A percentile compares a stretch with the other conserved stretches of the same genome.
Evolutionary conservation across 2,113 vertebrate species (phyloP).

Genomic region (Ptilonorhynchus violaceus): DNA sequence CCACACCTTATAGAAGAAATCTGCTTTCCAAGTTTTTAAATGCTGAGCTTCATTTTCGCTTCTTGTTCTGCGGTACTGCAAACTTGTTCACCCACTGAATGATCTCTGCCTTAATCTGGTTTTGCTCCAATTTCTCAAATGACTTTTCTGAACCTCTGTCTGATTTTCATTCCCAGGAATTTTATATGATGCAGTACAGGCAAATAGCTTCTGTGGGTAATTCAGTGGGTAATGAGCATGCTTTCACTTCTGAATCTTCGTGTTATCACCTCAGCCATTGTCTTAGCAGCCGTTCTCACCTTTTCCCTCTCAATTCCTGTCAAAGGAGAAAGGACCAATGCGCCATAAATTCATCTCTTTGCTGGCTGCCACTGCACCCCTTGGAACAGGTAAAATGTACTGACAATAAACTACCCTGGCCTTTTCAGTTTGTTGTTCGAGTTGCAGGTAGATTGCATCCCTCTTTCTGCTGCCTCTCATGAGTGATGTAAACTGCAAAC

Average conservation of each 20-base stretch:
- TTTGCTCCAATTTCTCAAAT: neutral
- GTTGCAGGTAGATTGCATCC: neutral
- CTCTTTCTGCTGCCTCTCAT: neutral
- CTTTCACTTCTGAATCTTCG: neutral
- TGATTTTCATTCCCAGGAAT: neutral
- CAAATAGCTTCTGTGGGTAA: neutral
- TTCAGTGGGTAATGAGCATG: neutral
- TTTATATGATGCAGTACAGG: neutral
- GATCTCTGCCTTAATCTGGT: neutral
- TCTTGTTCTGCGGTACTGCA: neutral
- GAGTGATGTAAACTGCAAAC: neutral
- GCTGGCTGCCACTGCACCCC: neutral
- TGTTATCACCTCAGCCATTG: neutral
- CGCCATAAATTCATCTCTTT: neutral
- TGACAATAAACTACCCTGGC: neutral
- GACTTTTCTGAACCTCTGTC: neutral
- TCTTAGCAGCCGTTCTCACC: neutral
- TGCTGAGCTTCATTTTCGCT: neutral
- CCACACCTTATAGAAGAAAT: neutral
- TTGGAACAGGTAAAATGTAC: neutral
- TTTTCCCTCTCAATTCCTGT: neutral
- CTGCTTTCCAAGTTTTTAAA: neutral
- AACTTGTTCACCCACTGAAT: neutral
- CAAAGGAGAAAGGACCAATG: neutral
- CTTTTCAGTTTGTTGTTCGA: neutral